Percentiles rank a stretch among this genome's conserved stretches.
phyloP scores from a whole-genome alignment of 2,113 vertebrate genomes.

The Promerops cafer region DNA sequence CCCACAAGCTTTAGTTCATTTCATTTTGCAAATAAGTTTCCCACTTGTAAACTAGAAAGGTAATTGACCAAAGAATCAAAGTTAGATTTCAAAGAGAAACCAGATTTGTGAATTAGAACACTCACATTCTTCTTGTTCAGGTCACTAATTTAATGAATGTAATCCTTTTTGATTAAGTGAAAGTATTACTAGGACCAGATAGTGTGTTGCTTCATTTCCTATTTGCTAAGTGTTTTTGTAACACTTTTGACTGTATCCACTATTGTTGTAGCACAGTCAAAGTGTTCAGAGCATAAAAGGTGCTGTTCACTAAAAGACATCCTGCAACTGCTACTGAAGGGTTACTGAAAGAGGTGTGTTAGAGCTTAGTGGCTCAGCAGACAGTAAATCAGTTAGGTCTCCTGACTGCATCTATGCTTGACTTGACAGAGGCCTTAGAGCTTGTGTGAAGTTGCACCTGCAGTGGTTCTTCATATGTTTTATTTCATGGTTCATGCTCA shows the following conservation, averaged over 20 bases:
- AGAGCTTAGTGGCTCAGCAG: neutral
- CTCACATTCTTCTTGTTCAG: neutral
- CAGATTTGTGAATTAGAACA: neutral
- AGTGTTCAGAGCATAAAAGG: neutral
- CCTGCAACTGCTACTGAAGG: neutral
- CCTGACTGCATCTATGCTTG: neutral
- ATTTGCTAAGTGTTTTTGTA: neutral
- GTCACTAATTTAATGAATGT: neutral
- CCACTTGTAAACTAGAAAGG: neutral
- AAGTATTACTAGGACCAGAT: neutral
- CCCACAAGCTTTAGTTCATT: neutral
- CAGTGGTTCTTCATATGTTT: neutral
- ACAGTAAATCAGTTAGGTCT: neutral
- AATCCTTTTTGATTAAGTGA: neutral
- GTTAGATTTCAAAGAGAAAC: neutral
- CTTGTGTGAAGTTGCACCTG: neutral
- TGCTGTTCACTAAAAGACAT: neutral
- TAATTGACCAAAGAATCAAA: neutral
- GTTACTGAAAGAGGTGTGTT: neutral
- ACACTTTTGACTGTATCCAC: rapidly evolving
- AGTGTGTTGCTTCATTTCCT: neutral
- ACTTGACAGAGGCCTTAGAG: neutral
- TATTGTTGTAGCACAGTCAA: neutral
- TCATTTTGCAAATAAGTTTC: neutral
- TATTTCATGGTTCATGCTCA: neutral